phyloP scores from a whole-genome alignment of 2,113 vertebrate species.

The Trochalopteron elliotii region DNA sequence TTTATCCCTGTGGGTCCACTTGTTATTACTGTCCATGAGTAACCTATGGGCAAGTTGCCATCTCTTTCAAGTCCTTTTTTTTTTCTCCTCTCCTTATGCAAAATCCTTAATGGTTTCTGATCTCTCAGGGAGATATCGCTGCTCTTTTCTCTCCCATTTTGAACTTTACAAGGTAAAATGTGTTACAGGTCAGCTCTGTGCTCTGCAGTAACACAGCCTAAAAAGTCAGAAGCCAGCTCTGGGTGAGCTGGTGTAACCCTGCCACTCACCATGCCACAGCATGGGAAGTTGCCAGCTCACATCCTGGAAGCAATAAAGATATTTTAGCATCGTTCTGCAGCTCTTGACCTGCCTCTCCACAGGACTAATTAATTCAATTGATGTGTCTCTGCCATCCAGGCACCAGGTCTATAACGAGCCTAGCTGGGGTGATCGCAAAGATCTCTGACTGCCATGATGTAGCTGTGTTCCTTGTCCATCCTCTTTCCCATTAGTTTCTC shows the following conservation, averaged over 20 bases:
- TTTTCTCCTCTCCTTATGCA: neutral
- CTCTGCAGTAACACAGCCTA: neutral
- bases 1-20: neutral
- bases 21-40: neutral
- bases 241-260: neutral
- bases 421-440: neutral
- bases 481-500: neutral
- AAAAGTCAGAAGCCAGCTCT: neutral
- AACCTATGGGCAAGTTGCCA: constrained; percentile 11
- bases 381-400: neutral
- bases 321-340: neutral
- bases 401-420: neutral
- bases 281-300: neutral
- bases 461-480: neutral
- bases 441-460: neutral
- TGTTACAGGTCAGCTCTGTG: neutral
- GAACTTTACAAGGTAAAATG: neutral
- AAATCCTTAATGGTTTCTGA: neutral
- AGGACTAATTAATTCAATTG: neutral
- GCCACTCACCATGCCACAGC: neutral
- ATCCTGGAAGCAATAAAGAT: neutral
- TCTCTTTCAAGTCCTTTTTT: neutral
- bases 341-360: neutral
- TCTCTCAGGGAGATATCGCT: neutral
- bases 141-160: neutral